Percentiles rank a stretch among this genome's conserved stretches.
phyloP scores from a whole-genome alignment of 1,140 invertebrate genomes.

The Drosophila yakuba region DNA sequence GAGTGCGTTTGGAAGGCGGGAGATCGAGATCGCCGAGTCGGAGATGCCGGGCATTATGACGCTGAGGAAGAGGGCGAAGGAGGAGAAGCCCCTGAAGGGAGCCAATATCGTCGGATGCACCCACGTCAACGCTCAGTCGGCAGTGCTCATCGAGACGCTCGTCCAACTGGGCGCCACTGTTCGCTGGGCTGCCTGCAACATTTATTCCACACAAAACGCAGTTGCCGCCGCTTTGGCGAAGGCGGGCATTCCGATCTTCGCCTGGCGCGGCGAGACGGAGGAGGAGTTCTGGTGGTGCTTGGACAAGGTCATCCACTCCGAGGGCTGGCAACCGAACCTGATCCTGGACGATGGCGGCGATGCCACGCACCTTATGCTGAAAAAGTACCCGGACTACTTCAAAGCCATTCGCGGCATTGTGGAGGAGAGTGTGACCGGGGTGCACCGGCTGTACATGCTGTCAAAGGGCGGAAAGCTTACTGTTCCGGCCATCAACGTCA shows the following conservation, averaged over 20 bases:
- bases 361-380: slow-evolving; percentile 97
- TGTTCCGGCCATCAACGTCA: slow-evolving; percentile 99
- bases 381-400: slow-evolving; percentile 97
- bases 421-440: slow-evolving; percentile 98
- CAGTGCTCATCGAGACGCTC: slow-evolving; percentile 97
- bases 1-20: slow-evolving; percentile 91
- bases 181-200: slow-evolving; percentile 98
- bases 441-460: slow-evolving; percentile 98
- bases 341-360: slow-evolving; percentile 99
- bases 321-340: slow-evolving; percentile 97
- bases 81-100: slow-evolving; percentile 96
- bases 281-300: slow-evolving; percentile 99
- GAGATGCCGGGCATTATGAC: slow-evolving; percentile 99
- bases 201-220: slow-evolving; percentile 98
- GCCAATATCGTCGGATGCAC: slow-evolving; percentile 98
- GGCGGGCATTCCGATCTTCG: slow-evolving; percentile 94
- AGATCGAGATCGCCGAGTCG: slow-evolving; percentile 99
- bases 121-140: slow-evolving; percentile 98
- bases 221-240: slow-evolving; percentile 97
- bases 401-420: slow-evolving; percentile 98
- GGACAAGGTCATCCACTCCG: slow-evolving; percentile 93
- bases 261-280: slow-evolving; percentile 97
- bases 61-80: slow-evolving; percentile 93
- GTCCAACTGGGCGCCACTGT: slow-evolving; percentile 95
- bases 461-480: slow-evolving; percentile 96